Evolutionary conservation across 2,888 invertebrate species (phyloP), one percentile per base, ranked within the genome.

Genomic region (Cerastis leucographa): DNA sequence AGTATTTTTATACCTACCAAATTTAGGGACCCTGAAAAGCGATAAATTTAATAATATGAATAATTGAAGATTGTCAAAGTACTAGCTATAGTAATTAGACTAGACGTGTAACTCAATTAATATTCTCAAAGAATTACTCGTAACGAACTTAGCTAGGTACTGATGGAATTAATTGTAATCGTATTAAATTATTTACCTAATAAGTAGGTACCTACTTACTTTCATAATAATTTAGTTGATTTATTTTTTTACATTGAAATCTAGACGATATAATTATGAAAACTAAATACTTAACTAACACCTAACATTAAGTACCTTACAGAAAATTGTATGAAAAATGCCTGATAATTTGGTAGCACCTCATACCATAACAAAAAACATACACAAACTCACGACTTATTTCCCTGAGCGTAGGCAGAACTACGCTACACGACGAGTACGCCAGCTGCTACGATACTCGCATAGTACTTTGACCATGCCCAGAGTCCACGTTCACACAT

Each of bases 101-200:
- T 68, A 67, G 72, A 76, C 78, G 42, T 75, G 61, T 76, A 78
- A 79, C 67, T 70, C 75, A 78, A 87, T 85, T 85, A 84, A 85
- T 77, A 87, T 80, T 80, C 75, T 46, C 79, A 81, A 85, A 84
- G 76, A 80, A 85, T 78, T 76, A 76, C 25, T 56, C 44, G n/a
- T 80, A 78, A 83, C 70, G 77, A 71, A 87, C 72, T 85, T 74
- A 80, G 17, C 51, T 42, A 25, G 54, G 44, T 70, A 51, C 73
- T 54, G 72, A 77, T 70, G 25, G 76, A 68, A 81, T 78, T 78
- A 74, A 74, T 70, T 62, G 61, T 78, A 77, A 77, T 66, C 40
- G 49, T 62, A 69, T 83, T 83, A 69, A 67, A 71, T 73, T 80
- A 75, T 76, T 64, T 71, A 83, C 51, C 9, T 65, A 19, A 29